Evolutionary conservation across 2,888 invertebrate species (phyloP), one percentile per base, ranked within the genome.

Genomic region (Thumatha senex): DNA sequence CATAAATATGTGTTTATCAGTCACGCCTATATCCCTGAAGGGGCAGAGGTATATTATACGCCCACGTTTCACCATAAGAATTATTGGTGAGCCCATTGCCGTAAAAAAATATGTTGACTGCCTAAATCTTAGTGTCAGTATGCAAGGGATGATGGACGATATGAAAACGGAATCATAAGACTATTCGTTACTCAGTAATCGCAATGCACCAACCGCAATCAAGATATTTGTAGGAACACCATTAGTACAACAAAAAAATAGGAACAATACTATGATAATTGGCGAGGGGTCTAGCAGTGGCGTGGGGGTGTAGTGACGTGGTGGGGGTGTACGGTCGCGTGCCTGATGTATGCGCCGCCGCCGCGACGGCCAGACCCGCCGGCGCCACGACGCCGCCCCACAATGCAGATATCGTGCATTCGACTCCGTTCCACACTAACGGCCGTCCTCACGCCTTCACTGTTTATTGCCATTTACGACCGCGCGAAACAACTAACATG

Each of bases 321-420:
- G 46, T 59, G 67, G 65, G 62, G 63, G 31, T 7, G 31, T 8
- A 58, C 67, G 75, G 79, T 89, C 81, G 90, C 90, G 87, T 89
- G 89, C 78, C 79, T 89, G 88, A 89, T 89, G 84, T 88, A 88
- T 88, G 87, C 88, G 87, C 86, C 89, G 88, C 88, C 86, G 84
- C 83, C 86, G 79, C 83, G 86, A 75, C 86, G 84, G 81, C 86
- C 51, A 87, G 89, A 86, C 89, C 83, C 84, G 89, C 74, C 89
- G 89, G 87, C 89, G 89, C 88, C 89, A 71, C 76, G 78, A 72
- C 80, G 85, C 79, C 88, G 80, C 80, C 80, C 78, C 78, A 80
- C 84, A 83, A 84, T 90, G 90, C 89, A 89, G 90, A 89, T 88
- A 88, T 84, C 89, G 87, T 88, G 89, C 87, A 87, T 69, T 79